Conservation (phyloP, 1,140 invertebrate species). For the Euwallacea fornicatus region DNA sequence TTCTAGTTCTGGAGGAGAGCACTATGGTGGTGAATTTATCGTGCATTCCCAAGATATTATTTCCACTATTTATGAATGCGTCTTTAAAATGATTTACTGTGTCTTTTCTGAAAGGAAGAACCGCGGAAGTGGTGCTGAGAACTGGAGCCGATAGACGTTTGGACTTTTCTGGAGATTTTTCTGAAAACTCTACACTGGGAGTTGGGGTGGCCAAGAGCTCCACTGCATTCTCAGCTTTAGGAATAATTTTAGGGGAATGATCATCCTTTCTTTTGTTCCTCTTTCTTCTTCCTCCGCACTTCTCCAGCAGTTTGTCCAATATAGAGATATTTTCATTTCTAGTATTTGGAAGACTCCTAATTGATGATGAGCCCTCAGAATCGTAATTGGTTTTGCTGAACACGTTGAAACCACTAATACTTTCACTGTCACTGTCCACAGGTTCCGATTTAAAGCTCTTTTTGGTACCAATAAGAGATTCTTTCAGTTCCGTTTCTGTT, state of each 20-base stretch:
- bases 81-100: constrained; percentile 69
- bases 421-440: constrained; percentile 67
- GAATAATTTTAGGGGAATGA: constrained; percentile 57
- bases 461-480: constrained; percentile 29
- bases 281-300: constrained; percentile 62
- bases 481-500: constrained; percentile 52
- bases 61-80: constrained; percentile 67
- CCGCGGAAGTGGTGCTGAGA: constrained; percentile 56
- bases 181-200: constrained; percentile 57
- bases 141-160: constrained; percentile 58
- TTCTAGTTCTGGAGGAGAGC: constrained; percentile 72
- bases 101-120: constrained; percentile 68
- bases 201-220: constrained; percentile 63
- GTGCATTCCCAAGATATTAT: constrained; percentile 58
- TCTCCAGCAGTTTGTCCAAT: constrained; percentile 65
- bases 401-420: constrained; percentile 64
- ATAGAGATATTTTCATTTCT: constrained; percentile 63
- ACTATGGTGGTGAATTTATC: constrained; percentile 71
- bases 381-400: constrained; percentile 64
- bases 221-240: constrained; percentile 58
- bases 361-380: constrained; percentile 63
- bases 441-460: constrained; percentile 54
- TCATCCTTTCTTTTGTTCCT: constrained; percentile 59
- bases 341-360: constrained; percentile 47
- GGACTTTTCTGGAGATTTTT: constrained; percentile 55